phyloP scores from a whole-genome alignment of 2,888 invertebrate species.

The Thysanoteuthis rhombus region DNA sequence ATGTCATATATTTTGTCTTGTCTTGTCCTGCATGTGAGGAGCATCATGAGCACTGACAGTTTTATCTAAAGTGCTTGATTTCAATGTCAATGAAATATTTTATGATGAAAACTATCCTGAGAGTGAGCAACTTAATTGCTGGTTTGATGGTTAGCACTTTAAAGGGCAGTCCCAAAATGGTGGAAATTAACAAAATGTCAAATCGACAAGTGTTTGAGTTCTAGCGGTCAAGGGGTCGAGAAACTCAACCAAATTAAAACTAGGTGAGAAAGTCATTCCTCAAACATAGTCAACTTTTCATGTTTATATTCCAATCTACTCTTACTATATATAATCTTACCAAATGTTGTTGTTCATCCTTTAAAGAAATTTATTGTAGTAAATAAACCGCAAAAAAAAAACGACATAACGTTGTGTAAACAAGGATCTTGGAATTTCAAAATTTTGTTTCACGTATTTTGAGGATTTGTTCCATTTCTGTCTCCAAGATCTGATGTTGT shows the following conservation, averaged over 20 bases:
- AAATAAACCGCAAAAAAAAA: background rate
- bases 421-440: background rate
- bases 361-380: background rate
- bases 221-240: rapidly evolving
- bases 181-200: no score
- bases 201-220: no score
- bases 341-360: background rate
- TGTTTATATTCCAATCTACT: background rate
- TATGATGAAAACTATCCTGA: no score
- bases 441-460: background rate
- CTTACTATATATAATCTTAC: background rate
- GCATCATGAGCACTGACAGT: background rate
- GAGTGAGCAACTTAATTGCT: no score
- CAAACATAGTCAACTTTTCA: background rate
- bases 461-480: background rate
- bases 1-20: no score
- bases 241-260: background rate
- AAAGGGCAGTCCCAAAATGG: no score
- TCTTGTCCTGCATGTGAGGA: no score
- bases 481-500: background rate
- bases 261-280: background rate
- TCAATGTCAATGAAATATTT: no score
- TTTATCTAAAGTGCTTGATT: background rate
- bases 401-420: background rate
- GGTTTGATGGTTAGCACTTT: no score